Evolutionary conservation across 2,888 invertebrate genomes (phyloP).

Genomic region (Ecliptopera silaceata): DNA sequence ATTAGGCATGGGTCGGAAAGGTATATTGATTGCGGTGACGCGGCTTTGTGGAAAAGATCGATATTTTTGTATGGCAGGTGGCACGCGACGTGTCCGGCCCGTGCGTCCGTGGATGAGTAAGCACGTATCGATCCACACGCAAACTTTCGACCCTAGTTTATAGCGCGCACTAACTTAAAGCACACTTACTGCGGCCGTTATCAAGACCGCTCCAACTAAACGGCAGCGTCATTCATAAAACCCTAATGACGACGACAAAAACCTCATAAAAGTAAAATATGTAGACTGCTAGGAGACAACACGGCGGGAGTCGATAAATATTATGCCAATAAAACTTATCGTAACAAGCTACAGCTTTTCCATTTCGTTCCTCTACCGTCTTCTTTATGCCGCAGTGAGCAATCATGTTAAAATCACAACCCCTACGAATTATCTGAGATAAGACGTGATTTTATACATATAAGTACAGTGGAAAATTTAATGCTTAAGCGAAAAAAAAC

Average conservation of each 20-base stretch:
- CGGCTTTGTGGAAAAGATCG: slow-evolving; percentile 79
- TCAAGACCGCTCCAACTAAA: slow-evolving; percentile 51
- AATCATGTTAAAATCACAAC: not conserved
- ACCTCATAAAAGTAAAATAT: slow-evolving; percentile 39
- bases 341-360: slow-evolving; percentile 9
- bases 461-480: not conserved
- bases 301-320: slow-evolving; percentile 13
- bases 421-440: no score
- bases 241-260: slow-evolving; percentile 38
- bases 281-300: slow-evolving; percentile 32
- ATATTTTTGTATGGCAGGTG: slow-evolving; percentile 81
- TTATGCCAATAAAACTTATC: slow-evolving; percentile 21
- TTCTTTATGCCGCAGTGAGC: not conserved
- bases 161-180: slow-evolving; percentile 64
- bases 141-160: slow-evolving; percentile 75
- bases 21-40: slow-evolving; percentile 83
- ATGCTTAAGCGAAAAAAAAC: not conserved
- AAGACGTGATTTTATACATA: no score
- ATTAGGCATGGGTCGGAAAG: slow-evolving; percentile 81
- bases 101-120: slow-evolving; percentile 74
- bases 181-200: slow-evolving; percentile 54
- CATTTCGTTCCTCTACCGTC: not conserved
- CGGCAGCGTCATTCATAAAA: slow-evolving; percentile 50
- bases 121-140: slow-evolving; percentile 72
- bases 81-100: slow-evolving; percentile 79